phyloP scores from a whole-genome alignment of 2,888 invertebrate genomes.

The Automeris io region DNA sequence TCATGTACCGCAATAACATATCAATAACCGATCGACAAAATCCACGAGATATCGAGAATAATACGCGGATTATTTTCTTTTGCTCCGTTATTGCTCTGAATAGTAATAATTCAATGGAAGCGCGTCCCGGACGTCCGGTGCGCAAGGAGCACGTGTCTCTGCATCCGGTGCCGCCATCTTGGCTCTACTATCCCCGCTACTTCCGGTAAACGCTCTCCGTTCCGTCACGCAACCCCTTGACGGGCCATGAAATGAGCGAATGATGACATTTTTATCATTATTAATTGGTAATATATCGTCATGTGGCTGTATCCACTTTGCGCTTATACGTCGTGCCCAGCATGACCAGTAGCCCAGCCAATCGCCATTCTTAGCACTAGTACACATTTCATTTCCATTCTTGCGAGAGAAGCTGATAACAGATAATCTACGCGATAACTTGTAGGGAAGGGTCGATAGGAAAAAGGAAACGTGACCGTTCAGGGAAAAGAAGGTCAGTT shows the following conservation, averaged over 20 bases:
- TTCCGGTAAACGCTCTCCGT: conserved; percentile 53
- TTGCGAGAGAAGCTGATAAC: no score
- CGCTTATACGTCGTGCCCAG: no score
- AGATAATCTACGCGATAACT: no score
- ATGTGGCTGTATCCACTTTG: no score
- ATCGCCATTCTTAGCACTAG: no score
- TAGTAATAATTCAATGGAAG: conserved; percentile 64
- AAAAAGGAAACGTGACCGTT: no score
- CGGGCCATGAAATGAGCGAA: conserved; percentile 34
- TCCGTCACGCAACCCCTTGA: conserved; percentile 66
- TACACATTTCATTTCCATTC: no score
- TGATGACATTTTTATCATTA: no score
- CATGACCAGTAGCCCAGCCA: no score
- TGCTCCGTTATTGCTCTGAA: neutral
- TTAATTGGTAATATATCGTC: no score
- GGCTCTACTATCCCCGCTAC: conserved; percentile 44
- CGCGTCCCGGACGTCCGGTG: conserved; percentile 65
- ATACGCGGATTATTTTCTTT: neutral
- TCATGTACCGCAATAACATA: conserved; percentile 21
- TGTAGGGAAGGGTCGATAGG: no score
- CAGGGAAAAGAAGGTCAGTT: no score
- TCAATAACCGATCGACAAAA: conserved; percentile 16
- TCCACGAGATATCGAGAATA: neutral
- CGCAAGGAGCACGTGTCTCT: conserved; percentile 68
- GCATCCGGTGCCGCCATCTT: conserved; percentile 71